Percentiles rank a stretch among this genome's conserved stretches.
These are phyloP conservation scores for Tetramorium parvispinum DNA, from an alignment of 1,140 invertebrate species.

Conservation along the genomic window DNA sequence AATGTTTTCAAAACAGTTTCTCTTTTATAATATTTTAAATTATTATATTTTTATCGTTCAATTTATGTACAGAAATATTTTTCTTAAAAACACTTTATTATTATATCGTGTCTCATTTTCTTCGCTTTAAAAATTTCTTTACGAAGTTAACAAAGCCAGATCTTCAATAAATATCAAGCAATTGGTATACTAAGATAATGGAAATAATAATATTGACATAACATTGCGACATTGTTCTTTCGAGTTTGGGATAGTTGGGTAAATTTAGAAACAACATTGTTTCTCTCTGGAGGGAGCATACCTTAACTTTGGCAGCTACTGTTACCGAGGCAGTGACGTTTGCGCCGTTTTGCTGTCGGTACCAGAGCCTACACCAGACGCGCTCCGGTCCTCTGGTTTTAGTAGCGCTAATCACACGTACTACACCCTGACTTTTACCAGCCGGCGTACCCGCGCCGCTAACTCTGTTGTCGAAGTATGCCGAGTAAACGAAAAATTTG, in stretches of 20 bases:
- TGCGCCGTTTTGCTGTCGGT: constrained; percentile 82
- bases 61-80: not conserved
- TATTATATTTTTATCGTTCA: not conserved
- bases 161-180: not conserved
- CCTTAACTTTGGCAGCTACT: constrained; percentile 92
- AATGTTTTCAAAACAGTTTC: not conserved
- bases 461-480: constrained; percentile 92
- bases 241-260: not conserved
- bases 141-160: not conserved
- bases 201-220: not conserved
- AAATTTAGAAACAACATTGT: not conserved
- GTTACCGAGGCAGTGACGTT: constrained; percentile 87
- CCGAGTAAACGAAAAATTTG: constrained; percentile 97
- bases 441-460: constrained; percentile 82
- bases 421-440: constrained; percentile 85
- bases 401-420: constrained; percentile 94
- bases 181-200: not conserved
- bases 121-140: not conserved
- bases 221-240: not conserved
- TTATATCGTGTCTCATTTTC: not conserved
- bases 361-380: constrained; percentile 96
- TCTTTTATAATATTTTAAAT: not conserved
- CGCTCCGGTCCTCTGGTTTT: constrained; percentile 92
- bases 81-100: not conserved
- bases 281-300: constrained; percentile 76